phyloP scores from a whole-genome alignment of 2,888 invertebrate species.

The Amblyteles armatorius region DNA sequence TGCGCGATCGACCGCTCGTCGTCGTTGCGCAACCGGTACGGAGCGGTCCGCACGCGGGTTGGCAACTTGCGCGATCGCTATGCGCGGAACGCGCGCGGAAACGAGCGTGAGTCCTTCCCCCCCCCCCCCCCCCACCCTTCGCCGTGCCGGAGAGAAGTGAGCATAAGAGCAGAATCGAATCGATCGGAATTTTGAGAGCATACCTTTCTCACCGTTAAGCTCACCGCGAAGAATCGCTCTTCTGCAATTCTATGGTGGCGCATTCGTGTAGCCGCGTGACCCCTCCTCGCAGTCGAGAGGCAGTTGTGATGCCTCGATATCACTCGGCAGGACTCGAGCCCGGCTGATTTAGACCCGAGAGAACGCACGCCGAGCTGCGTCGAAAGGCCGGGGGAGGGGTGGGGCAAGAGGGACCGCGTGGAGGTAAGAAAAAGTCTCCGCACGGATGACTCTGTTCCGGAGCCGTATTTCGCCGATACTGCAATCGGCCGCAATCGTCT shows the following conservation, averaged over 20 bases:
- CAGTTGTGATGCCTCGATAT: slow-evolving; percentile 23
- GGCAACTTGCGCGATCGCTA: slow-evolving; percentile 48
- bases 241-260: slow-evolving; percentile 38
- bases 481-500: too few relatives aligned
- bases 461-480: too few relatives aligned
- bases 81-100: slow-evolving; percentile 57
- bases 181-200: slow-evolving; percentile 70
- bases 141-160: slow-evolving; percentile 37
- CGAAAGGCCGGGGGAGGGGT: too few relatives aligned
- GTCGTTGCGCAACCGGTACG: slow-evolving; percentile 41
- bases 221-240: slow-evolving; percentile 16
- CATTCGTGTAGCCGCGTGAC: background rate
- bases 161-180: slow-evolving; percentile 61
- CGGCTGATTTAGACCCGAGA: background rate
- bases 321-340: slow-evolving; percentile 33
- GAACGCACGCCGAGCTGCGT: too few relatives aligned
- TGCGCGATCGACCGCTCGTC: slow-evolving; percentile 26
- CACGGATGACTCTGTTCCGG: too few relatives aligned
- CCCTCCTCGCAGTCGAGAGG: background rate
- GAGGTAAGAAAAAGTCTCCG: too few relatives aligned
- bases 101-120: slow-evolving; percentile 27
- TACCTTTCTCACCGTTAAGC: slow-evolving; percentile 65
- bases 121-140: background rate
- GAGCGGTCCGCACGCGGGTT: slow-evolving; percentile 11
- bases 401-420: too few relatives aligned